Base-by-base conservation (phyloP, 2,888 invertebrate genomes). In the Xanthorhoe spadicearia region DNA sequence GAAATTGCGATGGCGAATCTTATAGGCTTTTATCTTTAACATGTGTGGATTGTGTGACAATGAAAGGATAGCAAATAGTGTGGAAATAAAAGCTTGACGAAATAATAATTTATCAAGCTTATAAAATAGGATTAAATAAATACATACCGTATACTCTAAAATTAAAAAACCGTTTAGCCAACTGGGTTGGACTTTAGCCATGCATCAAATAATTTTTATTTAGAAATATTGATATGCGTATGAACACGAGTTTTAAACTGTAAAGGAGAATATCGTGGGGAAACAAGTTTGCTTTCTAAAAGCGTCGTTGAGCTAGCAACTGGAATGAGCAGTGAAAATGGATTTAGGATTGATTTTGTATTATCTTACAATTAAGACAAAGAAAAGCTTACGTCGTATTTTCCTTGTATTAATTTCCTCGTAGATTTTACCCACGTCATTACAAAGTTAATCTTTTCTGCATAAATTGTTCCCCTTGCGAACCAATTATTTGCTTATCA, bases 401-500 rank as follows among this genome's bases (percentile, higher is more conserved):
- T 51, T 66, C 32, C 62, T 51, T 59, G 51, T 48, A 55, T 54
- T 62, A 62, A 66, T 62, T 62, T 62, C 66, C 58, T 59, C 19
- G 61, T 66, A 61, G 49, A 61, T 19, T 64, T 61, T 56, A 53
- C 61, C 61, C 32, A 64, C 53, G 46, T 64, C 57, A 64, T 60
- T 60, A 55, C 56, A 51, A 61, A 68, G 64, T 68, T 64, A 68
- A 61, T 61, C 58, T 62, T 71, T 65, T 68, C 58, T 56, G 56
- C 55, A 55, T 62, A 65, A 65, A 58, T 62, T 58, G 59, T 49
- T 51, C 64, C 57, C 69, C 71, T 69, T 65, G 72, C 66, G 73
- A 74, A 76, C 69, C 78, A 81, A 76, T 81, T 79, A 80, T 81
- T 80, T 79, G 76, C 79, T 79, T 82, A 79, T 78, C 78, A 80